Percentiles rank a stretch among this genome's conserved stretches.
phyloP scores from a whole-genome alignment of 2,113 vertebrate genomes.

The Engraulis encrasicolus region DNA sequence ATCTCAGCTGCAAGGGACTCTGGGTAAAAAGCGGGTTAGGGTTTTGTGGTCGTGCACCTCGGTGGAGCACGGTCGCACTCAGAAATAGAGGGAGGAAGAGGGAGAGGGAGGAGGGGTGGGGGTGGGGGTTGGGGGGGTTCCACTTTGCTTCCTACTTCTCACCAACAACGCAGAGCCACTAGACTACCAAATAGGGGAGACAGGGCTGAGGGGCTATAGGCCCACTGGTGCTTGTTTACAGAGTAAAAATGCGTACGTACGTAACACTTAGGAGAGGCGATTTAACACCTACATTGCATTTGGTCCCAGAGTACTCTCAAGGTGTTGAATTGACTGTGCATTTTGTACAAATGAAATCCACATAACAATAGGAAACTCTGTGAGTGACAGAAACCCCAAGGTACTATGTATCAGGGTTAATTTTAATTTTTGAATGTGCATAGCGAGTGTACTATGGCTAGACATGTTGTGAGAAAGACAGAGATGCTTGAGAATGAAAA shows the following conservation, averaged over 20 bases:
- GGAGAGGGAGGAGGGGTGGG: constrained; percentile 71
- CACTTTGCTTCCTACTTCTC: constrained; percentile 69
- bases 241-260: no score
- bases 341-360: neutral
- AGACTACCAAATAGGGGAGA: constrained; percentile 51
- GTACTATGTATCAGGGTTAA: no score
- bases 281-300: no score
- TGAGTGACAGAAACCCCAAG: neutral
- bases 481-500: no score
- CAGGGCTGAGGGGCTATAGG: neutral
- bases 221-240: constrained; percentile 12
- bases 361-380: neutral
- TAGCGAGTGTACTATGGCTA: neutral
- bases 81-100: constrained; percentile 72
- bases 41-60: constrained; percentile 73
- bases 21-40: constrained; percentile 67
- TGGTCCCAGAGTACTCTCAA: no score
- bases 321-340: no score
- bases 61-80: constrained; percentile 61
- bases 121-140: constrained; percentile 74
- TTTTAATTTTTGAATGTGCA: neutral
- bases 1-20: constrained; percentile 68
- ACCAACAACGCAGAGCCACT: constrained; percentile 58
- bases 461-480: neutral
- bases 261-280: no score